Base-by-base conservation (phyloP, 2,888 invertebrate genomes). In the Philopedon plagiatum region DNA sequence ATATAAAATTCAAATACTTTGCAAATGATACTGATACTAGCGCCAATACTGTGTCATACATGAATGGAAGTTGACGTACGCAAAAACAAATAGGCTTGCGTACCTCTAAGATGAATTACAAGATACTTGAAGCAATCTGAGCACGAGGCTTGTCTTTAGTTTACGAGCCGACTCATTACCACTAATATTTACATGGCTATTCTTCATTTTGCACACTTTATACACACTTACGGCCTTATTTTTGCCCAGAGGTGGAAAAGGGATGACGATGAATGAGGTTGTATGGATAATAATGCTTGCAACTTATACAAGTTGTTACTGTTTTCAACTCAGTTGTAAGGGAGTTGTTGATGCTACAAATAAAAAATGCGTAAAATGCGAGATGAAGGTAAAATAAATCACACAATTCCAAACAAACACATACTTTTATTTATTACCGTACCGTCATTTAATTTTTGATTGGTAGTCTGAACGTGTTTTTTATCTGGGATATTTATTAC, bases 161-260 rank as follows among this genome's bases (percentile, higher is more conserved):
- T 65, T 65, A 65, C 32, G 65, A 57, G 57, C 65, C 65, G 65
- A 60, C 67, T 29, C 23, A 67, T 67, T 67, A 67, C 57, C 44
- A 57, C 44, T 44, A 44, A 44, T 46, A 54, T 64, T 64, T 54
- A 54, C 54, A 26, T 51, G 26, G 11, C 39, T 46, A 64, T 64
- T 64, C 26, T 39, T 64, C 64, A 64, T 64, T 54, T 21, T 46
- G 46, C 32, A 46, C 62, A 58, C 58, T 58, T 58, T 26, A 58
- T 18, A 26, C 41, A 37, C 39, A 57, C 41, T 41, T 58, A 41
- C 19, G 58, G 8, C 19, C 21, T 39, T 57, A 57, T 57, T 57
- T n/a, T 21, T 58, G 15, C 58, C 39, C 15, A 7, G 11, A 41
- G 41, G 41, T 15, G 15, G 34, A 65, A 23, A 34, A 29, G 2